phyloP scores from a whole-genome alignment of 2,113 vertebrate species.

The Camelus bactrianus region DNA sequence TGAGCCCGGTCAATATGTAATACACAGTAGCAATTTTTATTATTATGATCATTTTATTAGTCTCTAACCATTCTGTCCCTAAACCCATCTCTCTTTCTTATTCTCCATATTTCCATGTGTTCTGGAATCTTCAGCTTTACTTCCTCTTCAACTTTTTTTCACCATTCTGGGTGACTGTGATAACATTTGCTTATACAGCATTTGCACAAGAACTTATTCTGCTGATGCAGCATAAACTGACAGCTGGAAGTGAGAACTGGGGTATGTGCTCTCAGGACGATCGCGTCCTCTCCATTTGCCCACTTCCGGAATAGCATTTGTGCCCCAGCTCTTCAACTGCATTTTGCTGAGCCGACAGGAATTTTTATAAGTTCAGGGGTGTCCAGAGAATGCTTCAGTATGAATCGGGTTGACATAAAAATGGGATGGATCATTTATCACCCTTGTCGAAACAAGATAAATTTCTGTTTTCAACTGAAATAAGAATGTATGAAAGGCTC shows the following conservation, averaged over 20 bases:
- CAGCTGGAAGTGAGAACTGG: background rate
- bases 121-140: background rate
- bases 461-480: slow-evolving; percentile 52
- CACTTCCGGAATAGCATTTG: background rate
- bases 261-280: accelerated
- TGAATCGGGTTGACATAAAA: slow-evolving; percentile 52
- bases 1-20: background rate
- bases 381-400: slow-evolving; percentile 27
- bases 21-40: background rate
- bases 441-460: slow-evolving; percentile 47
- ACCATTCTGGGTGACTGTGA: background rate
- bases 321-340: background rate
- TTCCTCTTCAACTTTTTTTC: background rate
- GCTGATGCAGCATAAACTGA: background rate
- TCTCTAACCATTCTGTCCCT: background rate
- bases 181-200: slow-evolving; percentile 4
- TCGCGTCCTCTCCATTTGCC: accelerated
- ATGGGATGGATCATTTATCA: slow-evolving; percentile 48
- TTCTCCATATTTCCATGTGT: background rate
- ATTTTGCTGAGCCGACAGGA: slow-evolving; percentile 53
- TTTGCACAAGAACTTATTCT: background rate
- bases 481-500: slow-evolving; percentile 33
- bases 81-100: background rate
- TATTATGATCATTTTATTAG: background rate
- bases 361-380: background rate